Evolutionary conservation across 2,888 invertebrate species (phyloP), one percentile per base, ranked within the genome.

Genomic region (Nasonia oneida): DNA sequence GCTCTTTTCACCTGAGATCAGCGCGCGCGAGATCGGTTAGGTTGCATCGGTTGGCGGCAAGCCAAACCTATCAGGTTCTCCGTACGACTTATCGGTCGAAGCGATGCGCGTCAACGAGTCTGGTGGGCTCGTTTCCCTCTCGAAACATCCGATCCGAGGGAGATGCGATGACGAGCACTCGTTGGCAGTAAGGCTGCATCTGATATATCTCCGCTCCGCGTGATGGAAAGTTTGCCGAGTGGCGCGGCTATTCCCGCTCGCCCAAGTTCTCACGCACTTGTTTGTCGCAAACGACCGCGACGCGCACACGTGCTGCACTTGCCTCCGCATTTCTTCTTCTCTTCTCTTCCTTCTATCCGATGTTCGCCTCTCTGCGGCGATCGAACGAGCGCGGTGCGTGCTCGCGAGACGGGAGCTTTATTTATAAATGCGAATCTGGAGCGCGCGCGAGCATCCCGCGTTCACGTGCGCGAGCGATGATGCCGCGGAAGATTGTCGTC

Each of bases 381-480:
- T 4, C 23, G 61, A 23, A 8, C 3, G 23, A 61, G 57, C 23
- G 23, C 23, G 61, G 61, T 23, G 61, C 4, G 61, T 10, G 23
- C 10, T 37, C 37, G 29, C 29, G 29, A 29, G 29, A 29, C 29
- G 29, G 1, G 61, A 18, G 15, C 18, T n/a, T 78, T 85, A 86
- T 86, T 86, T 83, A 86, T 86, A 86, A 87, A 86, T 75, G 87
- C 79, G 87, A 89, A 89, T 88, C 87, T 84, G 82, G 86, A 87
- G 78, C 88, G 86, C 81, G 61, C 74, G 70, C 74, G 75, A 88
- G 71, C 89, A 90, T 89, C 86, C 87, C 88, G 83, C 89, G 89
- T 89, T 90, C 89, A 89, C 90, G 89, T 90, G 90, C 85, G 77
- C 78, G 57, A 4, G 12, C 81, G 83, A 71, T 80, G 86, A 75